phyloP scores from a whole-genome alignment of 2,797 vertebrate species.

The Podarcis lilfordi region DNA sequence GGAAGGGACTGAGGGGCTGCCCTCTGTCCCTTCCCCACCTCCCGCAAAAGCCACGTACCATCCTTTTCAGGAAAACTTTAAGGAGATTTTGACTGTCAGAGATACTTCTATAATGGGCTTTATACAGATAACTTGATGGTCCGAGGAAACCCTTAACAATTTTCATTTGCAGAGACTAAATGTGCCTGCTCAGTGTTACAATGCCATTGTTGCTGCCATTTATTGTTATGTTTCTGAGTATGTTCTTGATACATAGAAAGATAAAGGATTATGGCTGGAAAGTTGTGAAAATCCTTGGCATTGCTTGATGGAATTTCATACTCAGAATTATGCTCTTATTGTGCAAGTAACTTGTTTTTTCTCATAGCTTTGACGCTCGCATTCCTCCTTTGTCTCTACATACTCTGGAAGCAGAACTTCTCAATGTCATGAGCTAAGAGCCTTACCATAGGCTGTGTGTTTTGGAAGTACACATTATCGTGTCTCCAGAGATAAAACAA shows the following conservation, averaged over 20 bases:
- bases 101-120: neutral
- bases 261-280: constrained; percentile 2
- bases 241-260: neutral
- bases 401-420: constrained; percentile 7
- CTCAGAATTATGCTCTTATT: neutral
- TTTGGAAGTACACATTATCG: neutral
- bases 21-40: too few relatives aligned
- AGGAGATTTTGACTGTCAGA: neutral
- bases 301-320: neutral
- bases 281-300: neutral
- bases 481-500: neutral
- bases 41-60: too few relatives aligned
- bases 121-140: neutral
- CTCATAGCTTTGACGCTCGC: neutral
- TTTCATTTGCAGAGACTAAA: constrained; percentile 29
- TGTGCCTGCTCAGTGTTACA: constrained; percentile 43
- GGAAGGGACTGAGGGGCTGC: too few relatives aligned
- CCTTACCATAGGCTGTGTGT: neutral
- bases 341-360: neutral
- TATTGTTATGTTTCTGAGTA: constrained; percentile 13
- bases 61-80: constrained; percentile 11
- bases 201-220: neutral
- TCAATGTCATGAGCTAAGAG: neutral
- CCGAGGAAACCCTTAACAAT: neutral
- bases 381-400: neutral